Percentiles rank a stretch among this genome's conserved stretches.
These are phyloP conservation scores for Anguilla obscura DNA, from an alignment of 2,797 vertebrate genomes.

Conservation along the genomic window DNA sequence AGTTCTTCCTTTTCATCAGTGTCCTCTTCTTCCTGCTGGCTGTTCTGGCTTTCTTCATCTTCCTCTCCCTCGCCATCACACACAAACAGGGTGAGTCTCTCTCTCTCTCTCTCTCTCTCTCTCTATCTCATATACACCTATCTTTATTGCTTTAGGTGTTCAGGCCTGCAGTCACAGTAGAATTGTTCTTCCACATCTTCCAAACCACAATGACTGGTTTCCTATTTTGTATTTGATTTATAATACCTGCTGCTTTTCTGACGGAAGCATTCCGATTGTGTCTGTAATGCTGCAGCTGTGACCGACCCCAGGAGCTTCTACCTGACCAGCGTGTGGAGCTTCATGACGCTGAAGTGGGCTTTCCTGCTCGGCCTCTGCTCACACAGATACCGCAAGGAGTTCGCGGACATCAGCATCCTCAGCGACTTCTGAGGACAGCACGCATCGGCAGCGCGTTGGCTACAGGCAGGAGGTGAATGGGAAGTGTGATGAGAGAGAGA, in stretches of 20 bases:
- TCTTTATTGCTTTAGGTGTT: neutral
- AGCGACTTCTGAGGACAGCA: constrained; percentile 82
- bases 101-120: neutral
- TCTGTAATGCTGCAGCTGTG: constrained; percentile 67
- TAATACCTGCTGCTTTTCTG: neutral
- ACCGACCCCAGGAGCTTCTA: constrained; percentile 82
- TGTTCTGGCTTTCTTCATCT: constrained; percentile 78
- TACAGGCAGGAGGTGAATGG: neutral
- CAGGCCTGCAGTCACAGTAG: neutral
- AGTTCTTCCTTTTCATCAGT: constrained; percentile 87
- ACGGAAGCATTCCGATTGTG: neutral
- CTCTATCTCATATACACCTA: neutral
- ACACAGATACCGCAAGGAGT: constrained; percentile 86
- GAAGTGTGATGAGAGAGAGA: neutral
- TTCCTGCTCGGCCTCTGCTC: constrained; percentile 80
- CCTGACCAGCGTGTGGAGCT: constrained; percentile 89
- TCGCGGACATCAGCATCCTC: constrained; percentile 93
- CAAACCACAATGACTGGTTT: neutral
- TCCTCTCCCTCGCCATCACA: constrained; percentile 84
- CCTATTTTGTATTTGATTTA: constrained; percentile 12
- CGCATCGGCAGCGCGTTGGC: neutral
- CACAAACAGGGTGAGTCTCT: constrained; percentile 80
- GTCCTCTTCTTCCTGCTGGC: constrained; percentile 81
- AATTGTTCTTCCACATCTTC: neutral
- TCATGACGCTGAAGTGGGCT: constrained; percentile 91